A percentile compares a stretch with the other conserved stretches of the same genome.
Evolutionary conservation across 1,140 invertebrate species (phyloP).

Genomic region (Kradibia gibbosae): DNA sequence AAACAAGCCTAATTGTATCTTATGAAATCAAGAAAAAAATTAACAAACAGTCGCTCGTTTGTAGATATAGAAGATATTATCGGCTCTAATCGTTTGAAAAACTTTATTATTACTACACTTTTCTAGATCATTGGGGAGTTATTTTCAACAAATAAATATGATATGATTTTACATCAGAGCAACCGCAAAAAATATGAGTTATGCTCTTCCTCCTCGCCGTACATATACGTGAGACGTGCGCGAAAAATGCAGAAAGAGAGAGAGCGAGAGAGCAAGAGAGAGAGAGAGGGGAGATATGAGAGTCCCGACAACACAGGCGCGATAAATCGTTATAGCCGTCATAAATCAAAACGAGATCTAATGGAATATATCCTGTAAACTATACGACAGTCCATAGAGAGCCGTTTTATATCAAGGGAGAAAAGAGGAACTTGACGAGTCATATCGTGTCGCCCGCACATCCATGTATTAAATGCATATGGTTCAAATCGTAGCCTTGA

Average conservation of each 20-base stretch:
- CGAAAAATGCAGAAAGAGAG: neutral
- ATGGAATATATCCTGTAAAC: slow-evolving; percentile 43
- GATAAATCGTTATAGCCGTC: slow-evolving; percentile 41
- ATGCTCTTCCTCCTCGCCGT: too few relatives aligned
- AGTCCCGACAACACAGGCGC: slow-evolving; percentile 25
- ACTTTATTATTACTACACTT: too few relatives aligned
- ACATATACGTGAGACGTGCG: neutral
- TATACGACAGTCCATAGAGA: slow-evolving; percentile 14
- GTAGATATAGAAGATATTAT: too few relatives aligned
- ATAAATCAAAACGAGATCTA: slow-evolving; percentile 45
- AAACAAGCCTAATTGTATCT: too few relatives aligned
- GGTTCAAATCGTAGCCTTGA: slow-evolving; percentile 23
- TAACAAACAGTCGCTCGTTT: too few relatives aligned
- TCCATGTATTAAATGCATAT: neutral
- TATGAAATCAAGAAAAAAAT: too few relatives aligned
- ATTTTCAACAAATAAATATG: too few relatives aligned
- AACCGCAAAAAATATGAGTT: too few relatives aligned
- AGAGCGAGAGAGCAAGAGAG: neutral
- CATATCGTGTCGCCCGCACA: neutral
- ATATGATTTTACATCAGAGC: too few relatives aligned
- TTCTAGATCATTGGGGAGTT: too few relatives aligned
- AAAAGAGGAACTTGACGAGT: slow-evolving; percentile 11
- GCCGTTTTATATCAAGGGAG: slow-evolving; percentile 2
- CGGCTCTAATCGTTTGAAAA: too few relatives aligned
- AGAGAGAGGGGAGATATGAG: slow-evolving; percentile 32